Evolutionary conservation across 2,888 invertebrate species (phyloP), one percentile per base, ranked within the genome.

Genomic region (Anarsia innoxiella): DNA sequence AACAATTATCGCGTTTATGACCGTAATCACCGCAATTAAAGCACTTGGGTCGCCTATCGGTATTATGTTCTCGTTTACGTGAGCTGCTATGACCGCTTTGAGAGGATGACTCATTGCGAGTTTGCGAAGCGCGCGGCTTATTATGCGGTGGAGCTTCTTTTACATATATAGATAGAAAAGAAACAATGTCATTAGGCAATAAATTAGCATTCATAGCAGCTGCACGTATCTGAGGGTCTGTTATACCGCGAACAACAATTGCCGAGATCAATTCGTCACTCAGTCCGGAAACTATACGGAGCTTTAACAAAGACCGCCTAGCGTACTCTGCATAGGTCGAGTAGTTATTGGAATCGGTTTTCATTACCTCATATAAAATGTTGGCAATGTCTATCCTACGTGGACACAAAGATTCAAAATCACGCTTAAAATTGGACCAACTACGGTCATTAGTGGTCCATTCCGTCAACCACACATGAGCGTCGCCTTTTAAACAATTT

Each of bases 401-500:
- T 0, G 48, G 43, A 15, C 52, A 52, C 1, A 52, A 23, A 0
- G 50, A 16, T 13, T 38, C 41, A 31, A 53, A 50, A 10, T 50
- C 49, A 0, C 2, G 10, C 30, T 45, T 49, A 36, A 53, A 49
- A 36, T 41, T 53, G n/a, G 31, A 37, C 50, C 50, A 50, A 1
- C 36, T 31, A 0, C 47, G 39, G 13, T 48, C 52, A 26, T 33
- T 37, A 1, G 42, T 41, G 0, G 42, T 40, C 48, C 47, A 48
- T 4, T 49, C 45, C 23, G 27, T 36, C 1, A 52, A 25, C 48
- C 52, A 52, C 0, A 36, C 14, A 9, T 31, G 36, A 12, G 46
- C 49, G 9, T 46, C 47, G 2, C 47, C 47, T 15, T 42, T 42
- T 2, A 48, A 12, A 23, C 46, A 45, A 34, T 15, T 19, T 0